A percentile compares a stretch with the other conserved stretches of the same genome.
These are phyloP conservation scores for Miniopterus natalensis DNA, from an alignment of 2,113 vertebrate genomes.

Conservation along the genomic window DNA sequence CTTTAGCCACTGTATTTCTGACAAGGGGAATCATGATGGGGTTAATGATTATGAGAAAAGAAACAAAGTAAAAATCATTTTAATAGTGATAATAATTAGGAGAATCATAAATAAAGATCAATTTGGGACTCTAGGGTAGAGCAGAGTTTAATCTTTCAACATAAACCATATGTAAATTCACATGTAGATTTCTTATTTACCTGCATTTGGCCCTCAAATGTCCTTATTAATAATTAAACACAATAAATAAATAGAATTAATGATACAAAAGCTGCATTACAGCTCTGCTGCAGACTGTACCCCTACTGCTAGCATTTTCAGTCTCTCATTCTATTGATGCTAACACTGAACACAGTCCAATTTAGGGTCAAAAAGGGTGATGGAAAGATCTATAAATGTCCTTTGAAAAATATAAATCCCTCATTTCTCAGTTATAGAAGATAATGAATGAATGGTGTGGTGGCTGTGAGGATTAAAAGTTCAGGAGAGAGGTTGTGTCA, in stretches of 20 bases:
- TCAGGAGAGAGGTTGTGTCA: not conserved
- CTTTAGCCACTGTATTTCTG: not conserved
- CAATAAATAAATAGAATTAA: not conserved
- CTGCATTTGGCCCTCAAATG: not conserved
- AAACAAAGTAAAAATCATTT: not conserved
- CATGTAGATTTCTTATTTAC: not conserved
- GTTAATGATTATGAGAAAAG: not conserved
- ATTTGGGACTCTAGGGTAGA: not conserved
- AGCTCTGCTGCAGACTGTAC: not conserved
- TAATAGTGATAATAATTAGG: not conserved
- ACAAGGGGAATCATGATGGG: not conserved
- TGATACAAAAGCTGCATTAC: not conserved
- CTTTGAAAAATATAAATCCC: not conserved
- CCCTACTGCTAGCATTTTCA: not conserved
- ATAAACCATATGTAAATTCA: not conserved
- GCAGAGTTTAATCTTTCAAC: not conserved
- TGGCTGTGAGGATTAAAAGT: not conserved
- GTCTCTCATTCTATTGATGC: not conserved
- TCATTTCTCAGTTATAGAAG: not conserved
- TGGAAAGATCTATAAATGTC: not conserved
- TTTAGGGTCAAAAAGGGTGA: not conserved
- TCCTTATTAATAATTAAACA: constrained; percentile 25
- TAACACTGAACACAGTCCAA: not conserved
- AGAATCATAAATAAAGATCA: constrained; percentile 28
- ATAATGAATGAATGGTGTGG: not conserved